Base-by-base conservation (phyloP, 1,140 invertebrate genomes). In the Drosophila santomea region DNA sequence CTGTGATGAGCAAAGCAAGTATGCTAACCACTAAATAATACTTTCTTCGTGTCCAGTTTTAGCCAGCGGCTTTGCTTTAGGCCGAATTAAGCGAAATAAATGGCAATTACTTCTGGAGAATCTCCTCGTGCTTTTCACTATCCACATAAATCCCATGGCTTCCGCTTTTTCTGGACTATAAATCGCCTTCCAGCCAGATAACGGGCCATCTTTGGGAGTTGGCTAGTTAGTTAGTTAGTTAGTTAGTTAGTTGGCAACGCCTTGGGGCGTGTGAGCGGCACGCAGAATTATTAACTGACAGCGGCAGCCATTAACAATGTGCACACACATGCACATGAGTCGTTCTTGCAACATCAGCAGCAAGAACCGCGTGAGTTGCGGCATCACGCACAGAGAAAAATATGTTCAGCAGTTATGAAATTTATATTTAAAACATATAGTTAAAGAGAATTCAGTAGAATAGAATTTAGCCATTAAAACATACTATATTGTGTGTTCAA, bases 251-350 rank as follows among this genome's bases (percentile, higher is more conserved):
- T 44, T 71, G 63, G 64, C 66, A 59, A 51, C 54, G 58, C 80
- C 60, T 62, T 61, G 52, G 39, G 69, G 74, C 80, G 64, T 78
- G 57, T 68, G 56, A 59, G 32, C 74, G 71, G 63, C 79, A 69
- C 51, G 74, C 69, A 82, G 74, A 79, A 72, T 79, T 69, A 83
- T 83, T 72, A 69, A 60, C 80, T 78, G 64, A 67, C 60, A 76
- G 25, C 23, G 54, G 60, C 54, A 32, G 60, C 38, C 47, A 47
- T 58, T 63, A 63, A 44, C 60, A 63, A 59, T 35, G 56, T 55
- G 41, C 55, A 60, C 51, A 23, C 39, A 63, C 61, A 63, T 63
- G 64, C 47, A 68, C 60, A 60, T 55, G 52, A 72, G 51, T 74
- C 36, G 55, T 73, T 73, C 74, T 55, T 62, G 59, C 71, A 55